A percentile compares a stretch with the other conserved stretches of the same genome.
These are phyloP conservation scores for Cathartes aura DNA, from an alignment of 2,113 vertebrate species.

Conservation along the genomic window DNA sequence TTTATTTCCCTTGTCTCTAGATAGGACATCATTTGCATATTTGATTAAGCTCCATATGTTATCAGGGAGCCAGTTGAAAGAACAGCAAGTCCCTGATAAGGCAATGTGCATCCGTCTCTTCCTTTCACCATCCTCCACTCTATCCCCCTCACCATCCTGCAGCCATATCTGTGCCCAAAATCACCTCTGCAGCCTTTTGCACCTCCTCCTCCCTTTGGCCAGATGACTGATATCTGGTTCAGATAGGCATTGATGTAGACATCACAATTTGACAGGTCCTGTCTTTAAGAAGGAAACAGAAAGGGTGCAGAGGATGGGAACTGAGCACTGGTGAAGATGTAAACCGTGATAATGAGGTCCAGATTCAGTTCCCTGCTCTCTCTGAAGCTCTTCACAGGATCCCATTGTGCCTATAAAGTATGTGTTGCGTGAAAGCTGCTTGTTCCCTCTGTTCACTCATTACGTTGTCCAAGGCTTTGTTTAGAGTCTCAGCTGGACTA, in stretches of 20 bases:
- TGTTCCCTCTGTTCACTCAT: not conserved
- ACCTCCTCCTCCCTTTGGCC: not conserved
- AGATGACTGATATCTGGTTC: not conserved
- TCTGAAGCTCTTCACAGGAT: not conserved
- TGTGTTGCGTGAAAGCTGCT: not conserved
- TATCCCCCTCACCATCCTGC: not conserved
- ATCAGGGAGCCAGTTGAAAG: conserved; percentile 68
- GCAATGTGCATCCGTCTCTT: conserved; percentile 10
- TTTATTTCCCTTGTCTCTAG: conserved; percentile 35
- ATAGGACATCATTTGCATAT: conserved; percentile 73
- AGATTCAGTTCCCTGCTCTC: not conserved
- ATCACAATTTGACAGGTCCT: not conserved
- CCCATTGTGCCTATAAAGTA: rapidly evolving
- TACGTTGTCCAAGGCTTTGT: rapidly evolving
- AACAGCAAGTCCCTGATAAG: conserved; percentile 63
- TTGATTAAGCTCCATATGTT: conserved; percentile 76
- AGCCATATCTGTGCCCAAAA: not conserved
- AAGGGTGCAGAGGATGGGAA: not conserved
- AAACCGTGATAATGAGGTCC: rapidly evolving
- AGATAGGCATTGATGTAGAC: not conserved
- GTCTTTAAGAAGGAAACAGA: not conserved
- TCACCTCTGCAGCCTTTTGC: not conserved
- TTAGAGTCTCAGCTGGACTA: not conserved
- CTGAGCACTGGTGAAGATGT: not conserved
- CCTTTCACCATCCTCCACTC: not conserved